These are phyloP conservation scores for Monochamus alternatus DNA, from an alignment of 2,888 invertebrate genomes.

Conservation along the genomic window DNA sequence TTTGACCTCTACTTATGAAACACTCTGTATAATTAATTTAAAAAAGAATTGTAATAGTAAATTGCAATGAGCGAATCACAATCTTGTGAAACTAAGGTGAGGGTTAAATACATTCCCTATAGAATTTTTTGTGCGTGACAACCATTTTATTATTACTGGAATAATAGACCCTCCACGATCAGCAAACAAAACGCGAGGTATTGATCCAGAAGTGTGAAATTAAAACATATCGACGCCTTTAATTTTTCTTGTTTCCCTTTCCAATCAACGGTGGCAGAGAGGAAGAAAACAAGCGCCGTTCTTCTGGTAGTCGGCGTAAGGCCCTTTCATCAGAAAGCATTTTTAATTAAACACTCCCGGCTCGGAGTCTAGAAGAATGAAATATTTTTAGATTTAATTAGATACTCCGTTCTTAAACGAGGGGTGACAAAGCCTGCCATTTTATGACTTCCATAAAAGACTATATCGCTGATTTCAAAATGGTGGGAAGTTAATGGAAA, in stretches of 20 bases:
- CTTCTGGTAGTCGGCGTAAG: slow-evolving; percentile 26
- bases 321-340: slow-evolving; percentile 38
- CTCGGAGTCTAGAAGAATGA: slow-evolving; percentile 35
- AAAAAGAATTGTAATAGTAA: too few species aligned
- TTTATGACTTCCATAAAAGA: slow-evolving; percentile 41
- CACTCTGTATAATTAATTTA: too few species aligned
- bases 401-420: slow-evolving; percentile 39
- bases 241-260: slow-evolving; percentile 20
- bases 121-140: too few species aligned
- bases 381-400: slow-evolving; percentile 45
- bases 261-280: slow-evolving; percentile 23
- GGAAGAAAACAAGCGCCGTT: slow-evolving; percentile 6
- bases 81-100: too few species aligned
- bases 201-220: slow-evolving; percentile 13
- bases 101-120: too few species aligned
- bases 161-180: neutral
- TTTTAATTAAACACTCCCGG: slow-evolving; percentile 35
- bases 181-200: slow-evolving; percentile 15
- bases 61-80: too few species aligned
- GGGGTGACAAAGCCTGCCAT: slow-evolving; percentile 44
- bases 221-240: slow-evolving; percentile 12
- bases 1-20: too few species aligned
- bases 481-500: slow-evolving; percentile 36
- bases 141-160: neutral
- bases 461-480: slow-evolving; percentile 40